Evolutionary conservation across 2,113 vertebrate genomes (phyloP).

Genomic region (Astatoreochromis straeleni): DNA sequence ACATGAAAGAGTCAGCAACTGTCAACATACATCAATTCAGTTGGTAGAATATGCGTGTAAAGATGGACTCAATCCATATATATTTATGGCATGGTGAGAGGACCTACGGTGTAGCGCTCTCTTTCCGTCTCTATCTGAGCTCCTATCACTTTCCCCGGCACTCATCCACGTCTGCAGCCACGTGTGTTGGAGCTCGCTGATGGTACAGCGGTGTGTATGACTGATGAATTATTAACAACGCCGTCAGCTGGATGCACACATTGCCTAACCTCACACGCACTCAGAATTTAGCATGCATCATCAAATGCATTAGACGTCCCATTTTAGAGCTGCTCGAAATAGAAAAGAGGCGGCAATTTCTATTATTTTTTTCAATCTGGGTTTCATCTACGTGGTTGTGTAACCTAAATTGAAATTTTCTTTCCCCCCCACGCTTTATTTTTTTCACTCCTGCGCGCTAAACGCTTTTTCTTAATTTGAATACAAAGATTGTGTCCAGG

Average conservation of each 20-base stretch:
- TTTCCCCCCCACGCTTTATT: neutral
- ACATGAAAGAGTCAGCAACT: neutral
- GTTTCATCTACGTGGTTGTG: slow-evolving; percentile 32
- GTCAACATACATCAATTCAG: slow-evolving; percentile 20
- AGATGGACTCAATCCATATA: neutral
- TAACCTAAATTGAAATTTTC: slow-evolving; percentile 16
- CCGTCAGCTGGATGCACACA: slow-evolving; percentile 11
- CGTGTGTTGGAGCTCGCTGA: neutral
- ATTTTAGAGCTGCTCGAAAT: slow-evolving; percentile 39
- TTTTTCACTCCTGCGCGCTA: neutral
- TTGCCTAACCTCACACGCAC: slow-evolving; percentile 37
- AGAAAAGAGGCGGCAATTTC: slow-evolving; percentile 2
- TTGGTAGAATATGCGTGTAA: neutral
- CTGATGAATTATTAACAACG: slow-evolving; percentile 46
- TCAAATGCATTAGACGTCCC: slow-evolving; percentile 30
- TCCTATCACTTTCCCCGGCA: neutral
- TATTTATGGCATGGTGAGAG: neutral
- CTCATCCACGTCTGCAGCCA: neutral
- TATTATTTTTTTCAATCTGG: neutral
- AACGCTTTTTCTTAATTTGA: neutral
- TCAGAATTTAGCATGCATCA: slow-evolving; percentile 41
- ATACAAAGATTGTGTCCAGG: neutral
- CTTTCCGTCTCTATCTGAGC: neutral
- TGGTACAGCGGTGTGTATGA: slow-evolving; percentile 11
- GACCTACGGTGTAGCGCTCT: neutral